Evolutionary conservation across 2,797 vertebrate genomes (phyloP).

Genomic region (Lindbergichthys nudifrons): DNA sequence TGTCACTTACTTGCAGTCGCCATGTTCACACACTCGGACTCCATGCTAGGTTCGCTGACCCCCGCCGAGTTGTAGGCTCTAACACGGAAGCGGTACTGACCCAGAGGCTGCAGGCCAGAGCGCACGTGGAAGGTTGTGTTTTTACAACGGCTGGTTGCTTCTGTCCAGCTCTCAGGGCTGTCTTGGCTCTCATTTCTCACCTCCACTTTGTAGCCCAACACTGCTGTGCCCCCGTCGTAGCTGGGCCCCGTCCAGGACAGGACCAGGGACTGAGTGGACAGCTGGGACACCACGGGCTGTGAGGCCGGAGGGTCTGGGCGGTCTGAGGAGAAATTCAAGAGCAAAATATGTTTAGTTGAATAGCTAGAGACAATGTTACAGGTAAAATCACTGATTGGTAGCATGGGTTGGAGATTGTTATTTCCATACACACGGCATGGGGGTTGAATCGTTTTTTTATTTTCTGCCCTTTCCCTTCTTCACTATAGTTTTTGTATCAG

Average conservation of each 20-base stretch:
- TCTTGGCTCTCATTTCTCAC: conserved; percentile 49
- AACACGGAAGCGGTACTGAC: conserved; percentile 83
- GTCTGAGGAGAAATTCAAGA: conserved; percentile 64
- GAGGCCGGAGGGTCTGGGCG: conserved; percentile 82
- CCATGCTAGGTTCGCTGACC: conserved; percentile 80
- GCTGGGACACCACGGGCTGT: conserved; percentile 80
- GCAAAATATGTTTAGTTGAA: background rate
- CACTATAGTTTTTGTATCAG: too few relatives aligned
- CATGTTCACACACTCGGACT: conserved; percentile 81
- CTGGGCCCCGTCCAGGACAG: conserved; percentile 86
- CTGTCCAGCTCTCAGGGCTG: conserved; percentile 70
- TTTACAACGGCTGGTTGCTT: conserved; percentile 73
- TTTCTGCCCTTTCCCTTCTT: too few relatives aligned
- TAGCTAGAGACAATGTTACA: background rate
- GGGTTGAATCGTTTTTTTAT: too few relatives aligned
- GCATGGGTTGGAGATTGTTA: background rate
- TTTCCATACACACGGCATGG: too few relatives aligned
- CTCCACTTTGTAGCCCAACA: conserved; percentile 84
- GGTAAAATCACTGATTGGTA: background rate
- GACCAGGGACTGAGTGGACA: conserved; percentile 79
- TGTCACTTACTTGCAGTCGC: conserved; percentile 65
- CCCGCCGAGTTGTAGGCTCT: conserved; percentile 82
- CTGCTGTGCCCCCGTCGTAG: conserved; percentile 85
- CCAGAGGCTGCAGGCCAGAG: conserved; percentile 76
- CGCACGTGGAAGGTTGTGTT: conserved; percentile 80